Base-by-base conservation (phyloP, 2,888 invertebrate species). In the Stenolophus ochropezus region DNA sequence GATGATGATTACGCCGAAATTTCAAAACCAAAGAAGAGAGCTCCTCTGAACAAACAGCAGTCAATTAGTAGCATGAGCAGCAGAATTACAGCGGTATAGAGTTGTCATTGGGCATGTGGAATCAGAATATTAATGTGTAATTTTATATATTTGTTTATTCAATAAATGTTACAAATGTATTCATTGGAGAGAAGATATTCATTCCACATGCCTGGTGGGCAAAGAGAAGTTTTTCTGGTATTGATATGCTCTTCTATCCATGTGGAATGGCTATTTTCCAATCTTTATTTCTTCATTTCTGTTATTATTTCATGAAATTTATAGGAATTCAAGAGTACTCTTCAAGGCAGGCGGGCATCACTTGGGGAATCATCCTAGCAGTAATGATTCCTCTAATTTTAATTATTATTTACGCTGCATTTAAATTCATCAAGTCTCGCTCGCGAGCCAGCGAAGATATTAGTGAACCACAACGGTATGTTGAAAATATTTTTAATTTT, bases 321-420 rank as follows among this genome's bases (percentile, higher is more conserved):
- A 82, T 90, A 96, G 96, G 95, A 86, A 93, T 94, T 84, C 94
- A 95, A 88, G 96, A 96, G 89, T 96, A 95, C 89, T 94, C 94
- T 11, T 92, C 95, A 4, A 92, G 95, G 75, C 94, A 94, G 85
- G 93, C 95, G 25, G 96, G 96, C 18, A 90, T 94, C 5, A 95
- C 96, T 1, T 92, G 94, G 87, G 96, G 94, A 83, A 93, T 96
- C 87, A 92, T 96, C 85, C 90, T 96, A 84, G 93, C 94, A 3
- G 92, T 96, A 76, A 90, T 97, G 87, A 89, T 97, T 84, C 96
- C 96, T 0, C 91, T 96, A 77, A 86, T 96, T 25, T 89, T 96
- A 83, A 89, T 94, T 8, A 90, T 96, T 77, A 92, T 95, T 6
- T 89, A 87, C 82, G 82, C 88, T 74, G 89, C 86, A 0, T 88